phyloP scores from a whole-genome alignment of 2,797 vertebrate genomes.

The Notamacropus eugenii region DNA sequence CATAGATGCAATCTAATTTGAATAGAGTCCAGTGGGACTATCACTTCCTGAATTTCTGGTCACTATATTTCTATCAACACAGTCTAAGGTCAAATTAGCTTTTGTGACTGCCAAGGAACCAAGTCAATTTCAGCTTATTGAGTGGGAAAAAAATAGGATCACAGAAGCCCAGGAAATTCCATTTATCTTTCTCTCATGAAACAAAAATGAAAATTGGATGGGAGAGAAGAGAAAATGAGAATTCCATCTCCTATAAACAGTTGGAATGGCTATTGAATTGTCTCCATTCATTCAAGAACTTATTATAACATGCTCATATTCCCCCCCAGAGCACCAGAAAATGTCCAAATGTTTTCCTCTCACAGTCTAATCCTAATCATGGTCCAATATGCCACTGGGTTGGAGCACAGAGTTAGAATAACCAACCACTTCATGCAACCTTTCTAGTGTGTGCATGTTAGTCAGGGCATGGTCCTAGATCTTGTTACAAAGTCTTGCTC shows the following conservation, averaged over 20 bases:
- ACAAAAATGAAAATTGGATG: neutral
- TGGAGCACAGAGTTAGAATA: neutral
- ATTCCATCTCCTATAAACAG: neutral
- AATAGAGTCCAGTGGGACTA: neutral
- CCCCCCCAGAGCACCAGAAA: neutral
- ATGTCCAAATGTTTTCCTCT: neutral
- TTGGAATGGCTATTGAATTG: neutral
- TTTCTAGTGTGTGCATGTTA: neutral
- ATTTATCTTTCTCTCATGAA: neutral
- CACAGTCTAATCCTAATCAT: neutral
- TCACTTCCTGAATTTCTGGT: neutral
- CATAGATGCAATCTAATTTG: neutral
- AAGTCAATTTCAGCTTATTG: neutral
- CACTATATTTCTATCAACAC: neutral
- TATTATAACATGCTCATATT: neutral
- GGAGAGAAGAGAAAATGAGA: neutral
- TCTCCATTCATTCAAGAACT: neutral
- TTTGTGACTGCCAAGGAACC: neutral
- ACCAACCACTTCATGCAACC: neutral
- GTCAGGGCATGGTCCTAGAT: neutral
- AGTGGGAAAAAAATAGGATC: neutral
- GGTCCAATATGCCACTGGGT: neutral
- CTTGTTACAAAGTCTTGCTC: neutral
- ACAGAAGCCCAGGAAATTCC: neutral
- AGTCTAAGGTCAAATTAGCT: neutral